Evolutionary conservation across 2,113 vertebrate genomes (phyloP), one percentile per base, ranked within the genome.

Genomic region (Scomber scombrus): DNA sequence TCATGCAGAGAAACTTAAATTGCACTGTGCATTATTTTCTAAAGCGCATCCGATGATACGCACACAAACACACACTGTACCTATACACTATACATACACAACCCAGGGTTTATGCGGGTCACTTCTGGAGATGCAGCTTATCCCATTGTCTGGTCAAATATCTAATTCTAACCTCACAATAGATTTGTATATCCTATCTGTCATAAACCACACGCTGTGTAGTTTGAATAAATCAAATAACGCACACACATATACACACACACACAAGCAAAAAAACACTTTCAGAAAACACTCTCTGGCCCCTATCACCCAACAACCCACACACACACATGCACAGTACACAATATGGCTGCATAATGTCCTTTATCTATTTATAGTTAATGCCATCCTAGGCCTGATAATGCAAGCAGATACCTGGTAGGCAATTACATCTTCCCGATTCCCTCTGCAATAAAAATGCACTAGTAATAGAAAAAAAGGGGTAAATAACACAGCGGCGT

Each of bases 361-460:
- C 83, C 86, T 94, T 94, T 94, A 95, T 94, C 93, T 94, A 91
- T 93, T 92, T 93, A 91, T 90, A 91, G 90, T 92, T 93, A 93
- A 94, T 93, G 91, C 85, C 90, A 92, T 87, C 87, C 84, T 52
- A 29, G 84, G 64, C 88, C 87, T 81, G 89, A 95, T 95, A 92
- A 93, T 92, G 90, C 88, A 89, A 86, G 82, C 78, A 92, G 92
- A 95, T 94, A 95, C 83, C 89, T 87, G 79, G 85, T 84, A 92
- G 90, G 88, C 91, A 94, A 94, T 95, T 94, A 94, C 85, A 92
- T 93, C 88, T 87, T 55, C 73, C 80, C 68, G 64, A 89, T 91
- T 91, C 80, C 62, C 77, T 82, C 81, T 62, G 86, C 79, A 92
- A 93, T 89, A 90, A 90, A 93, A 90, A 91, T 90, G 87, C 87